Percentiles rank a stretch among this genome's conserved stretches.
phyloP scores from a whole-genome alignment of 2,888 invertebrate species.

The Eristalis arbustorum region DNA sequence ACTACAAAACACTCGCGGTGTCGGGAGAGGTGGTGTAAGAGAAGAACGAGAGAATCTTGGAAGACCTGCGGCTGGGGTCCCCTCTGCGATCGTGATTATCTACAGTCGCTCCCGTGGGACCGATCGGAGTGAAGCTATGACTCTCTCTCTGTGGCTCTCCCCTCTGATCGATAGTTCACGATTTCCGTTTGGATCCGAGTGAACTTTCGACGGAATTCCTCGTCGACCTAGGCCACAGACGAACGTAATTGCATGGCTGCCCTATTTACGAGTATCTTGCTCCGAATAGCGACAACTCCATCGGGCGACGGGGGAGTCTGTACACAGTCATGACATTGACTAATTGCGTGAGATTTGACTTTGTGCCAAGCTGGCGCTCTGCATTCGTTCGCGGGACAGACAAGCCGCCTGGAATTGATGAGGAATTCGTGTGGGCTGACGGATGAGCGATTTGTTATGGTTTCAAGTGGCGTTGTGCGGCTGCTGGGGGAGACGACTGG shows the following conservation, averaged over 20 bases:
- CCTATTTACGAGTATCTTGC: not conserved
- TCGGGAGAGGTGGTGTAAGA: constrained; percentile 9
- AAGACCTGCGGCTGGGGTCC: not conserved
- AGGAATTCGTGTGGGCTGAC: not conserved
- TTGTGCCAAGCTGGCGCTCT: constrained; percentile 13
- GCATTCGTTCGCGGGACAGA: constrained; percentile 5
- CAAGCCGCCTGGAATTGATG: constrained; percentile 3
- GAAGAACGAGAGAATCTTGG: not conserved
- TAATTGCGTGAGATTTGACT: constrained; percentile 47
- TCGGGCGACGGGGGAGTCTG: not conserved
- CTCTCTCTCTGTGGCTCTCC: not conserved
- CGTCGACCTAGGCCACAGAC: constrained; percentile 32
- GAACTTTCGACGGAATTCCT: constrained; percentile 48
- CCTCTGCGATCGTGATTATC: constrained; percentile 13
- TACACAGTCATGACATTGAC: constrained; percentile 39
- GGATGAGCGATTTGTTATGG: not conserved
- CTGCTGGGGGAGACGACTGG: not conserved
- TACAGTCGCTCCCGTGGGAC: constrained; percentile 29
- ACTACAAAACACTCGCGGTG: constrained; percentile 13
- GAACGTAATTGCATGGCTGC: not conserved
- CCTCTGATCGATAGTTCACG: constrained; percentile 47
- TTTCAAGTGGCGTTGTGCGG: not conserved
- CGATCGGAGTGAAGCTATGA: constrained; percentile 16
- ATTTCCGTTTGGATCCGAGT: constrained; percentile 37
- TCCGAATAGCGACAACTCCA: not conserved